phyloP scores from a whole-genome alignment of 2,113 vertebrate genomes.

The Nothoprocta pentlandii region DNA sequence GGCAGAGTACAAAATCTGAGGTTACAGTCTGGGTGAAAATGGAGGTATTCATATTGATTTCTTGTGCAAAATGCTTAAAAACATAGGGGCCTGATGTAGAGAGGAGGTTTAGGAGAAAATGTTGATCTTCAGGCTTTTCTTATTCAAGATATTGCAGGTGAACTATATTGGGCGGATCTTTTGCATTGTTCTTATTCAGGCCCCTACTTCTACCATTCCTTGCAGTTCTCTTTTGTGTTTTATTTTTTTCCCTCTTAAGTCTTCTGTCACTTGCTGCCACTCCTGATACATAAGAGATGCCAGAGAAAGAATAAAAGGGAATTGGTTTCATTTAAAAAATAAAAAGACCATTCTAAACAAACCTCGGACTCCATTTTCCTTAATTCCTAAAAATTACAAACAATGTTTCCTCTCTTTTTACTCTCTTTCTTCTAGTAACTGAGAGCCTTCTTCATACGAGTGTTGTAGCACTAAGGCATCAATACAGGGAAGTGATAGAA shows the following conservation, averaged over 20 bases:
- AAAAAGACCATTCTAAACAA: not conserved
- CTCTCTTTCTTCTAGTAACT: not conserved
- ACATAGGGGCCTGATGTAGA: not conserved
- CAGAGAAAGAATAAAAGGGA: not conserved
- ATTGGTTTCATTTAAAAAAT: conserved; percentile 2
- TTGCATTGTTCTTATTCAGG: not conserved
- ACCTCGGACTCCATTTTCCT: conserved; percentile 11
- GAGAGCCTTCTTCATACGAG: not conserved
- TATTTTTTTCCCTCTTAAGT: not conserved
- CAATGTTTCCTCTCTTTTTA: not conserved
- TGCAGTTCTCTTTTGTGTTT: not conserved
- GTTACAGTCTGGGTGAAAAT: not conserved
- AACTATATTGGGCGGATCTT: not conserved
- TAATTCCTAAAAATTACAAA: not conserved
- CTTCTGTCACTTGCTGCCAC: not conserved
- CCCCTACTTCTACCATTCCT: not conserved
- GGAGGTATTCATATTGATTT: not conserved
- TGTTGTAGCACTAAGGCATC: not conserved
- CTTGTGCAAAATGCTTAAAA: not conserved
- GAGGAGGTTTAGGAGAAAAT: not conserved
- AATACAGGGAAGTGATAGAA: not conserved
- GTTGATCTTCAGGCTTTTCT: not conserved
- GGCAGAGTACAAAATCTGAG: not conserved
- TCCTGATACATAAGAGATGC: not conserved
- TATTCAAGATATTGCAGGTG: not conserved